phyloP scores from a whole-genome alignment of 1,140 invertebrate genomes.

The Spodoptera litura region DNA sequence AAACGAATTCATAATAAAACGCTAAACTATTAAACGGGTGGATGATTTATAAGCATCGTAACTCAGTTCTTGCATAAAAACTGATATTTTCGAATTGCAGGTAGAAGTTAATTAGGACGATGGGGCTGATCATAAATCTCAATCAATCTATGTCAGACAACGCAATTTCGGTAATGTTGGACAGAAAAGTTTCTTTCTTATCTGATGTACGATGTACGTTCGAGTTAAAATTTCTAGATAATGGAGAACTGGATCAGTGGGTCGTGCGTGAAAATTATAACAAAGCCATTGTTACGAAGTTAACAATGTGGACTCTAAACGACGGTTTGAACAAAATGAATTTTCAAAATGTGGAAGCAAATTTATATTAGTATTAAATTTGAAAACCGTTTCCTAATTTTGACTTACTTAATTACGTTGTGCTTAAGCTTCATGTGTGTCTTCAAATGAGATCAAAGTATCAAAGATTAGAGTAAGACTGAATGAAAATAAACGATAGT shows the following conservation, averaged over 20 bases:
- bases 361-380: no score
- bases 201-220: constrained; percentile 30
- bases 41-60: constrained; percentile 47
- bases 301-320: constrained; percentile 13
- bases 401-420: no score
- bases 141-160: constrained; percentile 59
- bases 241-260: constrained; percentile 29
- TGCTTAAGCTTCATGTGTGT: no score
- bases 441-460: no score
- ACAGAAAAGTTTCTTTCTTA: constrained; percentile 56
- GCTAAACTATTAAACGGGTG: constrained; percentile 33
- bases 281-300: constrained; percentile 18
- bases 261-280: constrained; percentile 36
- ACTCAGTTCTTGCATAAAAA: constrained; percentile 25
- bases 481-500: no score
- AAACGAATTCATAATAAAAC: constrained; percentile 1
- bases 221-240: constrained; percentile 21
- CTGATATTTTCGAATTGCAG: constrained; percentile 55
- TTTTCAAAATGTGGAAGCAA: constrained; percentile 3
- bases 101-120: constrained; percentile 56
- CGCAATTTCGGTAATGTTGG: constrained; percentile 55
- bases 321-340: constrained; percentile 20
- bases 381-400: no score
- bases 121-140: constrained; percentile 55
- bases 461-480: no score